Evolutionary conservation across 2,797 vertebrate genomes (phyloP).

Genomic region (Neopelma chrysocephalum): DNA sequence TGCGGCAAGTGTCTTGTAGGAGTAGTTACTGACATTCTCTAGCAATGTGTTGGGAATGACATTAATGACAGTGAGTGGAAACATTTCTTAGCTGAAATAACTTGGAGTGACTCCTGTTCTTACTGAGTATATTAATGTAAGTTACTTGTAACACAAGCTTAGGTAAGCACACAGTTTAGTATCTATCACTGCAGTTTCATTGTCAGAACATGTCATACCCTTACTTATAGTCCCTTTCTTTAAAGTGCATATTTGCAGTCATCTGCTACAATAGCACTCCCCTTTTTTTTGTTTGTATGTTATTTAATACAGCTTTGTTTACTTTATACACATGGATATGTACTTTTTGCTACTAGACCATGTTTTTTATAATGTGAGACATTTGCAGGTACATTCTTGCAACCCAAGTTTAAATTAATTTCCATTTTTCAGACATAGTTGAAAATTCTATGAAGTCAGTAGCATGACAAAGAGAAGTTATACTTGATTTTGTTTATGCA

Average conservation of each 20-base stretch:
- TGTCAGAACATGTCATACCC: not conserved
- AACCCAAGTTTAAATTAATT: not conserved
- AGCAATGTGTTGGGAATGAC: not conserved
- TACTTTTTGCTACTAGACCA: not conserved
- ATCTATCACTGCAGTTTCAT: not conserved
- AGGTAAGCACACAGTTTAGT: not conserved
- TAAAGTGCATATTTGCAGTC: not conserved
- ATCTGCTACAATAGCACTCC: not conserved
- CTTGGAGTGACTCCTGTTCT: slow-evolving; percentile 10
- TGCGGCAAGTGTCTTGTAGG: slow-evolving; percentile 2
- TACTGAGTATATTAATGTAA: not conserved
- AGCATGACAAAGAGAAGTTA: not conserved
- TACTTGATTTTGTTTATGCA: not conserved
- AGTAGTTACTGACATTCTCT: not conserved
- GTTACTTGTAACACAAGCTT: not conserved
- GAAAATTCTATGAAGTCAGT: not conserved
- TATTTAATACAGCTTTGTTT: not conserved
- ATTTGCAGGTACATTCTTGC: not conserved
- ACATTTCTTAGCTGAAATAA: slow-evolving; percentile 10
- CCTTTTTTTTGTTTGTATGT: not conserved
- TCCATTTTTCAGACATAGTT: not conserved
- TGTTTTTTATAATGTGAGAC: not conserved
- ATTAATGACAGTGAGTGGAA: not conserved
- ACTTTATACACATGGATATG: not conserved
- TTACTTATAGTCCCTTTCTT: not conserved